Evolutionary conservation across 2,888 invertebrate genomes (phyloP), one percentile per base, ranked within the genome.

Genomic region (Tenodera sinensis): DNA sequence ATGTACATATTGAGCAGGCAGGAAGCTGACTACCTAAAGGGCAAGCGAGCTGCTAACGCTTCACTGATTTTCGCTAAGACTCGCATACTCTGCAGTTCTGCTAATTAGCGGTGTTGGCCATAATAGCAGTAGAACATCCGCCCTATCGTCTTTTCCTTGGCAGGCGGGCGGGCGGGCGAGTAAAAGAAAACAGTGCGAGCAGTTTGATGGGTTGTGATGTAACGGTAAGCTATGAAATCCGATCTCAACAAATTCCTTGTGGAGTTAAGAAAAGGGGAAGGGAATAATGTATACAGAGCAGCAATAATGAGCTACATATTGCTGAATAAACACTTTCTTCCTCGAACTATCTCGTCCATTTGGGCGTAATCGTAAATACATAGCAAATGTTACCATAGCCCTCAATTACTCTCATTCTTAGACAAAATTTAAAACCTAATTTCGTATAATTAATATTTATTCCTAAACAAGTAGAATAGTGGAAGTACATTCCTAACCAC

Each of bases 41-140:
- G 54, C 54, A 71, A 71, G 54, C 54, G 25, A 25, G 54, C 54
- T 71, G 54, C 20, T 71, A 71, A 25, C 54, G 54, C 54, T 71
- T 71, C 54, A 71, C 20, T 71, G 54, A 20, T 71, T 71, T 71
- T 71, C 54, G 54, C n/a, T 28, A 85, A 85, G 85, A 85, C 85
- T 54, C 85, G 85, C 85, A 47, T 20, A 85, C 54, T 71, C 71
- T 85, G 85, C 85, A 85, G 28, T 85, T 85, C 54, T 85, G 27
- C 85, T 28, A 71, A 71, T 71, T 71, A 71, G 54, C 54, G 54
- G 54, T 71, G 54, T 71, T 71, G 54, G 54, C 54, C 54, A 71
- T 71, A 71, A 71, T 71, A 20, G 1, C 42, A 25, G 54, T 25
- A 71, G 54, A 71, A 71, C 54, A 71, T 71, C 54, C 54, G 4